phyloP scores from a whole-genome alignment of 2,113 vertebrate species.

The Cichladusa arquata region DNA sequence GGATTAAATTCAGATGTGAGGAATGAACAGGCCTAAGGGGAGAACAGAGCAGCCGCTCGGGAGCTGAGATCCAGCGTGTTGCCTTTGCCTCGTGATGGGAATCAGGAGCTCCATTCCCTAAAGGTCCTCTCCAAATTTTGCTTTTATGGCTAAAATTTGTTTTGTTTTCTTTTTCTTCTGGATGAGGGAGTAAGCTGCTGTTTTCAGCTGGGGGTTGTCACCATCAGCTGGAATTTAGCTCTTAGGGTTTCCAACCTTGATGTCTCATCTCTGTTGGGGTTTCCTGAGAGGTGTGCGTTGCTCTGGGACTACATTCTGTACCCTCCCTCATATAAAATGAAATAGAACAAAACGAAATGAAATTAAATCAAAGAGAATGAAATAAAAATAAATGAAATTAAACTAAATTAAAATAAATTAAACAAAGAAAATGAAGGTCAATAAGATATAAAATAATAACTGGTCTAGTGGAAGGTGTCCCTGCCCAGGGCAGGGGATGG shows the following conservation, averaged over 20 bases:
- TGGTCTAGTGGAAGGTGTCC: not conserved
- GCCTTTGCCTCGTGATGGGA: not conserved
- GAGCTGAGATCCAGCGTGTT: accelerated
- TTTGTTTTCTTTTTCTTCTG: no score
- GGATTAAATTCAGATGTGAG: not conserved
- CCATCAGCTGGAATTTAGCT: not conserved
- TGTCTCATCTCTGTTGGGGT: not conserved
- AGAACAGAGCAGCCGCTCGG: accelerated
- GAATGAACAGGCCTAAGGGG: not conserved
- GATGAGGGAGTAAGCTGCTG: accelerated
- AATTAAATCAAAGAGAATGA: accelerated
- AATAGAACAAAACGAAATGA: not conserved
- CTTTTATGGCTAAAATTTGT: not conserved
- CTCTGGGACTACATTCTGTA: not conserved
- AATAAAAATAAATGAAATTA: not conserved
- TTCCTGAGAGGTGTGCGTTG: not conserved
- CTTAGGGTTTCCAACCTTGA: not conserved
- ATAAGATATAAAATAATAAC: not conserved
- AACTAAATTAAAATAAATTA: not conserved
- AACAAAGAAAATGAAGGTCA: not conserved
- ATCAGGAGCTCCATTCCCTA: accelerated
- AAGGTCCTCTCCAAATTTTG: not conserved
- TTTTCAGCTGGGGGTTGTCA: not conserved
- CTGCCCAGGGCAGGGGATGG: not conserved
- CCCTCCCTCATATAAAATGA: not conserved